Base-by-base conservation (phyloP, 1,140 invertebrate genomes). In the Lepidurus apus region DNA sequence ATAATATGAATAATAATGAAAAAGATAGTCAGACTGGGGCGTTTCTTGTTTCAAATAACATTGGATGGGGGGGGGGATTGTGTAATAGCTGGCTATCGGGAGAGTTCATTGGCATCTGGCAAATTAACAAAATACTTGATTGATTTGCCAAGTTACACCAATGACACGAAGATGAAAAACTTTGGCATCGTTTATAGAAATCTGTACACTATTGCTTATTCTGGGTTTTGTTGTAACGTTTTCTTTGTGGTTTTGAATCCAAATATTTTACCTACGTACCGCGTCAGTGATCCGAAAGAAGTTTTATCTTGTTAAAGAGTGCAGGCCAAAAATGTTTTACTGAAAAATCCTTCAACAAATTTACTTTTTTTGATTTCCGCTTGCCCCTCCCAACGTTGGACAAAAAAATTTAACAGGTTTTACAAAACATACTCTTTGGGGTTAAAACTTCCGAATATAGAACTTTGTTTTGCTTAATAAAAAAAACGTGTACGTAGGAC, bases 201-300 rank as follows among this genome's bases (percentile, higher is more conserved):
- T 65, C 53, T 65, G 53, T 65, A 65, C 53, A 65, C 53, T 65
- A 65, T 65, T 65, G 53, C 53, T 65, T 65, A 65, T 65, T 11
- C 53, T 65, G 53, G 8, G 17, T 65, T 65, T 34, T 34, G 2
- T 4, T 34, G 34, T 34, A 34, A 34, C 34, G 34, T 34, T 34
- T 34, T 34, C 34, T 34, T 34, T 34, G 34, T 34, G 34, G 34
- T 0, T 34, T 34, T 34, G 34, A 34, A 34, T 4, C 34, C 34
- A 34, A 34, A 34, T 34, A 34, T 34, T 34, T 34, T 34, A 21
- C 53, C 53, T 65, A 65, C 53, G 53, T 65, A 65, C 53, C 6
- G 17, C 21, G 34, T 34, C 1, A 34, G 3, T 34, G 34, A 34
- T 34, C 34, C 34, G 4, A 34, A 34, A 34, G 4, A 65, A 21